Percentiles rank a stretch among this genome's conserved stretches.
These are phyloP conservation scores for Danio kyathit DNA, from an alignment of 2,797 vertebrate genomes.

Conservation along the genomic window DNA sequence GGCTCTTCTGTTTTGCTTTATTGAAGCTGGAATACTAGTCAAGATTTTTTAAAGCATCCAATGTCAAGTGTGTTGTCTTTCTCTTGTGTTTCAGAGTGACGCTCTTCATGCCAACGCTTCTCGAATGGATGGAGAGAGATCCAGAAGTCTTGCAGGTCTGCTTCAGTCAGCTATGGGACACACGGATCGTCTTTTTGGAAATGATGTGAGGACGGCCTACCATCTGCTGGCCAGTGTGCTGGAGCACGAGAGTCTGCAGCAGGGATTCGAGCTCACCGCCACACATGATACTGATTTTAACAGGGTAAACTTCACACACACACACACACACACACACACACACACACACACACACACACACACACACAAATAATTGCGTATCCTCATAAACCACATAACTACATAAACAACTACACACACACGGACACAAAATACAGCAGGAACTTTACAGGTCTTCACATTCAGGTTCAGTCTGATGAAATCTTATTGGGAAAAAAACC, in stretches of 20 bases:
- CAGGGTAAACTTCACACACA: conserved; percentile 72
- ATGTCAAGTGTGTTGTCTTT: not conserved
- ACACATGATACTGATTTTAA: conserved; percentile 84
- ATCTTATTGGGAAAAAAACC: not conserved
- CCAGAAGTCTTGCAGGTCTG: conserved; percentile 71
- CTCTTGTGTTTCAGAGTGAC: conserved; percentile 76
- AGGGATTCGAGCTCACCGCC: conserved; percentile 87
- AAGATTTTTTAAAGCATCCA: no score
- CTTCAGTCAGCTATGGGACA: conserved; percentile 78
- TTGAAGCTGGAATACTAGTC: not conserved
- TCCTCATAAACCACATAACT: no score
- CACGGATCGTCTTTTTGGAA: conserved; percentile 73
- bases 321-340: no score
- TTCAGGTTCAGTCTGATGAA: not conserved
- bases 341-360: no score
- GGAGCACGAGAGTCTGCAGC: conserved; percentile 81
- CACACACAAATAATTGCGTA: no score
- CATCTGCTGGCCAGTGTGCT: conserved; percentile 82
- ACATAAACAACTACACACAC: no score
- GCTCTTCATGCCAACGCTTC: conserved; percentile 81
- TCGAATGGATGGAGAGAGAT: conserved; percentile 75
- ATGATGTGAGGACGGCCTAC: conserved; percentile 82
- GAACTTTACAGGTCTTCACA: not conserved
- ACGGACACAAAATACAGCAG: not conserved
- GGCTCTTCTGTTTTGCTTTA: not conserved